Conservation (phyloP, 1,140 invertebrate genomes). For the Holotrichia oblita region DNA sequence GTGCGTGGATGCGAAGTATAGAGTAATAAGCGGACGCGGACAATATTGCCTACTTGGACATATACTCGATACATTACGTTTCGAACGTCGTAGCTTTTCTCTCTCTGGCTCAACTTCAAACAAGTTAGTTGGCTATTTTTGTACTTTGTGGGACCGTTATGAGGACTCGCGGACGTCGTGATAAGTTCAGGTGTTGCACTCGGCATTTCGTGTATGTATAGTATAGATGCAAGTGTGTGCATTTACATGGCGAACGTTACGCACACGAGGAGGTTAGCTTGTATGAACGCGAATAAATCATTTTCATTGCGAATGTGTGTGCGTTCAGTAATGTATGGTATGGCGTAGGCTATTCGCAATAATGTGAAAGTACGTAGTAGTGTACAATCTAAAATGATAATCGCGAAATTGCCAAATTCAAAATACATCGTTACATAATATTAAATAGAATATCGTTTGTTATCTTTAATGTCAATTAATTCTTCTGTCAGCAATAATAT, state of each 20-base stretch:
- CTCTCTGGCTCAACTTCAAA: constrained; percentile 23
- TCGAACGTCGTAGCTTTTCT: background rate
- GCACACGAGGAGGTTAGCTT: background rate
- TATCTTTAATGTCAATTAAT: too few species aligned
- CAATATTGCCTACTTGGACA: background rate
- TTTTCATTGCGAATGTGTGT: background rate
- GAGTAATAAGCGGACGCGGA: background rate
- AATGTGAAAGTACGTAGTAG: background rate
- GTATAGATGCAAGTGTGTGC: background rate
- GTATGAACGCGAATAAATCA: constrained; percentile 17
- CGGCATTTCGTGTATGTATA: background rate
- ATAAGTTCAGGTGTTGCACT: constrained; percentile 18
- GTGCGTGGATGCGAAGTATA: too few species aligned
- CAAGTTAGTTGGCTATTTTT: constrained; percentile 33
- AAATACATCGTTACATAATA: too few species aligned
- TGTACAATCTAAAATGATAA: too few species aligned
- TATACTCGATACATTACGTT: background rate
- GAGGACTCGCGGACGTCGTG: background rate
- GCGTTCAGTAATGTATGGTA: constrained; percentile 8
- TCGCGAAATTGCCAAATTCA: too few species aligned
- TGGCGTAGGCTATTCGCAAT: constrained; percentile 15
- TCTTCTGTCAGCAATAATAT: too few species aligned
- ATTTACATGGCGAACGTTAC: background rate
- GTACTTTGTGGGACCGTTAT: constrained; percentile 10
- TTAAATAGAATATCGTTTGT: too few species aligned